Evolutionary conservation across 2,797 vertebrate species (phyloP), one percentile per base, ranked within the genome.

Genomic region (Cetoscarus ocellatus): DNA sequence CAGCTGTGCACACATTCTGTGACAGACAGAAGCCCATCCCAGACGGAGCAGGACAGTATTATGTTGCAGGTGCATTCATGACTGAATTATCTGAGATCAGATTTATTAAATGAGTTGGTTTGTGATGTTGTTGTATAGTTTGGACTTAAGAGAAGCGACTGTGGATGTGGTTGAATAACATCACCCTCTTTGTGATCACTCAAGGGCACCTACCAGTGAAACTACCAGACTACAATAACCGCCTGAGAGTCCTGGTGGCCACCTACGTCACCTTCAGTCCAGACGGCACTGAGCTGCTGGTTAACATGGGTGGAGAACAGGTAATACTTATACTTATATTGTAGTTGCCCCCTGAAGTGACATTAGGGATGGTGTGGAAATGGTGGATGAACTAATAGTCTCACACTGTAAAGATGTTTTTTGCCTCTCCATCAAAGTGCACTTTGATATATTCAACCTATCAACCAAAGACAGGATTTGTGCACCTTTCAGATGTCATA

Each of bases 291-390:
- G 98, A 99, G 92, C 95, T 99, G 54, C 91, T 99, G 3, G 98
- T 99, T 66, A 99, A 99, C 92, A 99, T 99, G 98, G 98, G 98
- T 35, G 98, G 98, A 34, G 98, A 99, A 83, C 98, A 99, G 97
- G 98, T 99, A 88, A 67, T 3, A 13, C 12, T 5, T 44, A n/a
- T n/a, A 2, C 4, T 27, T 27, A 4, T 27, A 27, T 27, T 27
- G 27, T 27, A 27, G 27, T 27, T 27, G 4, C 4, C 2, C 27
- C 27, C 27, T 27, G 27, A 27, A 27, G 4, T 27, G 27, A 27
- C 27, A 2, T 27, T 27, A 27, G 27, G 27, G 4, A 27, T 27
- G 27, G 2, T 27, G 2, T 27, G 27, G 27, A 27, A 27, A 27
- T 27, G 27, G 27, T 2, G 27, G 27, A 27, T 27, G 27, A 4